A percentile compares a stretch with the other conserved stretches of the same genome.
Evolutionary conservation across 1,140 invertebrate species (phyloP).

Genomic region (Megalonaias nervosa): DNA sequence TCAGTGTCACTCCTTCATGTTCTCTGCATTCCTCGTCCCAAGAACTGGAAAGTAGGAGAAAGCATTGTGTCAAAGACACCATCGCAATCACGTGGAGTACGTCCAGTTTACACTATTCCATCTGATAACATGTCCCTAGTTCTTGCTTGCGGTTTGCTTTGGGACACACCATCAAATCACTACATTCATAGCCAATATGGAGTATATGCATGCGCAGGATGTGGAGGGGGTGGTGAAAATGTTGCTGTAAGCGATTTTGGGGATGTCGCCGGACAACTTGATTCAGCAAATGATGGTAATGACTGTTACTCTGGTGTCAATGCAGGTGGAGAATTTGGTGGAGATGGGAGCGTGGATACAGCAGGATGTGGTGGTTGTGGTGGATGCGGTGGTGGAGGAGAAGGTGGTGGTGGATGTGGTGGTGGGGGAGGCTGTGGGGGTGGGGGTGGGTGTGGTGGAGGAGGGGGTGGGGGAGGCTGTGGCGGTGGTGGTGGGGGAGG

Average conservation of each 20-base stretch:
- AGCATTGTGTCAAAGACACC: neutral
- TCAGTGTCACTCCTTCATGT: constrained; percentile 60
- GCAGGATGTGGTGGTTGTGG: neutral
- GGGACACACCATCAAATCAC: constrained; percentile 56
- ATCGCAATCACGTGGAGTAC: neutral
- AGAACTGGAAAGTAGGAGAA: constrained; percentile 38
- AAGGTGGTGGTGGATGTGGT: neutral
- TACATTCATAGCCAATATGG: constrained; percentile 37
- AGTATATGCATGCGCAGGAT: constrained; percentile 31
- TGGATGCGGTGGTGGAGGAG: neutral
- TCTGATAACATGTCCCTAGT: constrained; percentile 55
- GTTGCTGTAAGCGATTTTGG: too few relatives aligned
- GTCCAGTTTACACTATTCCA: constrained; percentile 33
- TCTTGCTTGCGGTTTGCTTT: constrained; percentile 51
- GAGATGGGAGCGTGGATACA: neutral
- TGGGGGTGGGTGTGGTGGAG: too few relatives aligned
- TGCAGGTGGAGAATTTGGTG: neutral
- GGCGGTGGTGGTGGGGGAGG: too few relatives aligned
- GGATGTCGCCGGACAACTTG: too few relatives aligned
- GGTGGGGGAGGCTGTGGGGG: neutral
- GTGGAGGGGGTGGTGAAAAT: constrained; percentile 5
- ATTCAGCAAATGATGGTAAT: neutral
- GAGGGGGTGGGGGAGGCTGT: too few relatives aligned
- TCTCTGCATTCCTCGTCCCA: constrained; percentile 42
- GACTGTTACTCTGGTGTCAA: neutral